phyloP scores from a whole-genome alignment of 1,140 invertebrate genomes.

The Scaptomyza pallida region DNA sequence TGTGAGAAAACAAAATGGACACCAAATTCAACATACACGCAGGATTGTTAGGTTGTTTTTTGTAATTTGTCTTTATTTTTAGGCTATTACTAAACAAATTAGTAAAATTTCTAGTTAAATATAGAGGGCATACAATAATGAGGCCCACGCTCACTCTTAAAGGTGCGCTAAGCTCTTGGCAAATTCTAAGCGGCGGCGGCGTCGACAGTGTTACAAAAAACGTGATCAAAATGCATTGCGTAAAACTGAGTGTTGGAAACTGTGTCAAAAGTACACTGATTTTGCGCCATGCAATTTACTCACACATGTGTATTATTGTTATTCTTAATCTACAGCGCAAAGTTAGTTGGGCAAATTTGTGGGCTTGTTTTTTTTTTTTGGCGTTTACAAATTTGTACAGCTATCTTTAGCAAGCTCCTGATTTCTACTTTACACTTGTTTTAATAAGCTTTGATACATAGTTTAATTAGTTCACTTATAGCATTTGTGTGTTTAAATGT shows the following conservation, averaged over 20 bases:
- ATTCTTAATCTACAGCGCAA: constrained; percentile 56
- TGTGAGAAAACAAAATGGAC: background rate
- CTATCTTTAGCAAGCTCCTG: constrained; percentile 39
- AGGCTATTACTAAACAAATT: constrained; percentile 75
- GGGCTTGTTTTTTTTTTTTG: background rate
- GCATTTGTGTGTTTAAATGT: constrained; percentile 42
- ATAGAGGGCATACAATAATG: constrained; percentile 59
- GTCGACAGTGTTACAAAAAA: constrained; percentile 42
- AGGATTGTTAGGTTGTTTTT: background rate
- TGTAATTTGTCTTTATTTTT: constrained; percentile 61
- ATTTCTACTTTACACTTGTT: constrained; percentile 64
- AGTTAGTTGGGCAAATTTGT: constrained; percentile 37
- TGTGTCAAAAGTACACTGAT: background rate
- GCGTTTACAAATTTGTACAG: constrained; percentile 29
- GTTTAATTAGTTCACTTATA: constrained; percentile 67
- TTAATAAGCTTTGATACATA: constrained; percentile 41
- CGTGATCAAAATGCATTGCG: constrained; percentile 45
- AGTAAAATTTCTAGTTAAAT: constrained; percentile 76
- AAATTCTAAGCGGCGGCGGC: constrained; percentile 47
- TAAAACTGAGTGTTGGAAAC: constrained; percentile 33
- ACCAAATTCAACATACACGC: background rate
- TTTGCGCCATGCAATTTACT: constrained; percentile 52
- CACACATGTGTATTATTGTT: constrained; percentile 21
- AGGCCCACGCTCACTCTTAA: constrained; percentile 48
- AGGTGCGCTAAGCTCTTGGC: constrained; percentile 63